Evolutionary conservation across 2,113 vertebrate species (phyloP).

Genomic region (Ciconia maguari): DNA sequence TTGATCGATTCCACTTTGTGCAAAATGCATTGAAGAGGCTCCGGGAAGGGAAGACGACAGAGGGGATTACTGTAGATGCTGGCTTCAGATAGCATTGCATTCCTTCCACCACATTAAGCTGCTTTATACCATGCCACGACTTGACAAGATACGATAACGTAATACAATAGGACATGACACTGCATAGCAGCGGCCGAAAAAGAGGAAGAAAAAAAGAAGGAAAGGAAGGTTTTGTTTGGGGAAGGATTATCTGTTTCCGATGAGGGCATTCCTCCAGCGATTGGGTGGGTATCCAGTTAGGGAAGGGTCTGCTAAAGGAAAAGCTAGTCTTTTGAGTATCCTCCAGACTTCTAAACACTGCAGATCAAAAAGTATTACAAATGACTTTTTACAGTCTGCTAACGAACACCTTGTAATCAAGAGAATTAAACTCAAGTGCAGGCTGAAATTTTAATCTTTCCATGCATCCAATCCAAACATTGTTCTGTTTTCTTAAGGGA

Average conservation of each 20-base stretch:
- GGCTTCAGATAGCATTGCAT: background rate
- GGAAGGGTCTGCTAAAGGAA: background rate
- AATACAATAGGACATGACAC: background rate
- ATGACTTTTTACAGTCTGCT: background rate
- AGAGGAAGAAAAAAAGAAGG: background rate
- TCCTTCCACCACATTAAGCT: conserved; percentile 26
- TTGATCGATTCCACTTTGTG: conserved; percentile 22
- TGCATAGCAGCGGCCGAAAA: background rate
- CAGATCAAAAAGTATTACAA: background rate
- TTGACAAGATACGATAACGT: conserved; percentile 31
- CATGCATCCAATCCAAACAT: conserved; percentile 43
- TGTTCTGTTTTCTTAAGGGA: conserved; percentile 67
- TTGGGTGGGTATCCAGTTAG: background rate
- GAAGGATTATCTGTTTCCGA: conserved; percentile 26
- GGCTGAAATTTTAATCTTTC: conserved; percentile 36
- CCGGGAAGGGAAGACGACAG: background rate
- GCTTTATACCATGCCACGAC: conserved; percentile 18
- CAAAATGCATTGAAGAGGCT: background rate
- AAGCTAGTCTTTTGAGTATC: background rate
- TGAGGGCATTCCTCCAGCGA: background rate
- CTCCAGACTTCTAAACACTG: background rate
- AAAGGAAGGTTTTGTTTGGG: background rate
- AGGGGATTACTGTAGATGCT: conserved; percentile 46
- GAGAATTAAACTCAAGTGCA: background rate
- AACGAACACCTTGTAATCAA: background rate